Base-by-base conservation (phyloP, 2,113 vertebrate species). In the Peucedramus taeniatus region DNA sequence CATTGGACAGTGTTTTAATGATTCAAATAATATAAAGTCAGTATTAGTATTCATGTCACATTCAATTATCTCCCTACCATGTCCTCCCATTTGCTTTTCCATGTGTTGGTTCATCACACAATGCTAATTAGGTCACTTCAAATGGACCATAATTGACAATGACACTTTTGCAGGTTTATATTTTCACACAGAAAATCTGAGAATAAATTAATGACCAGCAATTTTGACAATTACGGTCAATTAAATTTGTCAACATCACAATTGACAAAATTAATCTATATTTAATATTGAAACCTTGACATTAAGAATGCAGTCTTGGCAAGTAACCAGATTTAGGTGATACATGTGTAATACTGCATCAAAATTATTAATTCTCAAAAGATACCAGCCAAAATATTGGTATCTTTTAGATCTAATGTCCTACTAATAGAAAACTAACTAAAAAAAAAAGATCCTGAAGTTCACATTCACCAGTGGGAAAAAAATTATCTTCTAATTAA, bases 91-190 rank as follows among this genome's bases (percentile, higher is more conserved):
- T 98, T 98, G 97, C 93, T 96, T 96, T 96, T 85, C 79, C 97
- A 96, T 98, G 98, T 97, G 90, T 98, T 97, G 97, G 90, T 98
- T 98, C 97, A 97, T 97, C 97, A 97, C 96, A 97, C 98, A 98
- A 93, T 97, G 95, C 96, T 99, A 99, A 99, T 99, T 99, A 98
- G 98, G 97, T 98, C 98, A 98, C 93, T 94, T 98, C 95, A 96
- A 95, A 95, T 96, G 94, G 69, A 65, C 89, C 80, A 56, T 99
- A 97, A 99, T 98, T 99, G 97, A 98, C 97, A 96, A 75, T 98
- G 98, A 98, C 99, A 98, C 92, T 97, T 94, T 97, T 98, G 96
- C 97, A 97, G 97, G 94, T 97, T 97, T 94, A 96, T 94, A 97
- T 98, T 98, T 98, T 98, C 97, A 95, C 92, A 97, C 93, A 97